These are phyloP conservation scores for Ypsolopha sequella DNA, from an alignment of 2,888 invertebrate species.

Conservation along the genomic window DNA sequence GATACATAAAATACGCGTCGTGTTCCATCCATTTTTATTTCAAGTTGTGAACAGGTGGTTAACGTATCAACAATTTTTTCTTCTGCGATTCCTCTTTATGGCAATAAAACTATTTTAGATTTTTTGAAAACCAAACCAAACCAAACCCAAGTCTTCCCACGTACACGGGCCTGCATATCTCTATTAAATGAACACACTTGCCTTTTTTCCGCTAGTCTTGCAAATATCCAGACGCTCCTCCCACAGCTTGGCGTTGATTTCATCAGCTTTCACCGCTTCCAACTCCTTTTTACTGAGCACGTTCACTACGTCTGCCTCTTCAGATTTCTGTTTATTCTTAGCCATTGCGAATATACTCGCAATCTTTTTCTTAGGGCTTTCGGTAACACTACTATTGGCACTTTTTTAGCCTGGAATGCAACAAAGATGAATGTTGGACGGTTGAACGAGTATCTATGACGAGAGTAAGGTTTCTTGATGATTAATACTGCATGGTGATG, in stretches of 20 bases:
- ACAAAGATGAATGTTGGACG: constrained; percentile 7
- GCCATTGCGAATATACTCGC: constrained; percentile 1
- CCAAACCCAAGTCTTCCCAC: no score
- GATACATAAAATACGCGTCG: no score
- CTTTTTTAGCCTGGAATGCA: constrained; percentile 14
- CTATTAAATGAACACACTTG: constrained; percentile 12
- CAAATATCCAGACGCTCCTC: constrained; percentile 65
- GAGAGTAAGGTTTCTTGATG: no score
- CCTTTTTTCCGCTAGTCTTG: constrained; percentile 60
- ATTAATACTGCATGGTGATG: no score
- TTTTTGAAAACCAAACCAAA: no score
- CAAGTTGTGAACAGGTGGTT: no score
- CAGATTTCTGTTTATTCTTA: constrained; percentile 15
- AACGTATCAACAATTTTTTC: no score
- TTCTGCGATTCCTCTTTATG: no score
- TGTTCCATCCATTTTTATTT: no score
- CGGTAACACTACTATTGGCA: constrained; percentile 8
- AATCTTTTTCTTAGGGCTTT: constrained; percentile 15
- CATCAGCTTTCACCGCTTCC: constrained; percentile 62
- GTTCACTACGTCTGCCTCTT: constrained; percentile 14
- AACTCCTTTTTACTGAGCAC: constrained; percentile 37
- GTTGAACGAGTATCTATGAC: neutral
- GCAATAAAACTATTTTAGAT: no score
- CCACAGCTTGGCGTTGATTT: constrained; percentile 76
- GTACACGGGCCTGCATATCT: no score